Evolutionary conservation across 2,888 invertebrate species (phyloP).

Genomic region (Lysandra coridon): DNA sequence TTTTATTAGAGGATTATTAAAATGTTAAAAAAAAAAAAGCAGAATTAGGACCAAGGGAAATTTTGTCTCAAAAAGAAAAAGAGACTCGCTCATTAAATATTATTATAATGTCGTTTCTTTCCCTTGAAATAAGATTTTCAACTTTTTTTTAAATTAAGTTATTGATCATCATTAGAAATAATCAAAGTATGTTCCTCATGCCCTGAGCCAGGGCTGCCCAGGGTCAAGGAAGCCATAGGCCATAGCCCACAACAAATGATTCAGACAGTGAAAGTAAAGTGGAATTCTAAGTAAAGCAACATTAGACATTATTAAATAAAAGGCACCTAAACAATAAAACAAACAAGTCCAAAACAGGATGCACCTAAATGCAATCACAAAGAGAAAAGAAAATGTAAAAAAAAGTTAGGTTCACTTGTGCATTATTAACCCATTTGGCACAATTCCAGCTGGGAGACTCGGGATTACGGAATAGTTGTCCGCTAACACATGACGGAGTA

Average conservation of each 20-base stretch:
- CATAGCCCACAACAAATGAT: background rate
- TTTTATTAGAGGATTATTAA: too few relatives aligned
- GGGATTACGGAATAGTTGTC: slow-evolving; percentile 1
- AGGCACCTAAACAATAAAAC: background rate
- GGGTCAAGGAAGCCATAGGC: background rate
- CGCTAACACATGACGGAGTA: slow-evolving; percentile 27
- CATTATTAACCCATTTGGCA: slow-evolving; percentile 29
- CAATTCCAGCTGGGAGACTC: slow-evolving; percentile 18
- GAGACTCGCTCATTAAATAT: too few relatives aligned
- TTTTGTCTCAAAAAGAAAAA: too few relatives aligned
- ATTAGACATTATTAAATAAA: background rate
- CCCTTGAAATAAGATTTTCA: too few relatives aligned
- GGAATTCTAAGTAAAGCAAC: background rate
- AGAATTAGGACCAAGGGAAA: too few relatives aligned
- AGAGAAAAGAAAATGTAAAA: background rate
- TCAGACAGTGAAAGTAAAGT: background rate
- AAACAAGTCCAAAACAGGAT: background rate
- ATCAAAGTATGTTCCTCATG: background rate
- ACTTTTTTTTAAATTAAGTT: too few relatives aligned
- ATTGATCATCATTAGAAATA: too few relatives aligned
- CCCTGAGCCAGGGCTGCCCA: background rate
- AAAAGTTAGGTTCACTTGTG: background rate
- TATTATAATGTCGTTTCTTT: too few relatives aligned
- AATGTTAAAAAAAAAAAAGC: too few relatives aligned
- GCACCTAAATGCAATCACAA: background rate